Base-by-base conservation (phyloP, 2,113 vertebrate species). In the Eretmochelys imbricata region DNA sequence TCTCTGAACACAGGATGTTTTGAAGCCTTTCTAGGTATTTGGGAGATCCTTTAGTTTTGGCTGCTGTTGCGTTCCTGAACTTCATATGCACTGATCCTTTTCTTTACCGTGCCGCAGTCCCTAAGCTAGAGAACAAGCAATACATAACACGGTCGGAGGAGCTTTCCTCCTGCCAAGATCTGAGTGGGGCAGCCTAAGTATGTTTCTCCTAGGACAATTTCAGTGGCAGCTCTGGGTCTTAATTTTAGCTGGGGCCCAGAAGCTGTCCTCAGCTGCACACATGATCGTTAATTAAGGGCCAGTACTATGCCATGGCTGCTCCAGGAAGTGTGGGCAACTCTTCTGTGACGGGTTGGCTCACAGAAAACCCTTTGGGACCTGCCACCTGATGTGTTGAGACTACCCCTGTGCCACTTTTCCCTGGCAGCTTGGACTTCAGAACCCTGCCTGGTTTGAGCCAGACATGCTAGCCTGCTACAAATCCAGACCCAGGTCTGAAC, bases 81-180 rank as follows among this genome's bases (percentile, higher is more conserved):
- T 65, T 31, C 29, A 35, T 65, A 35, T 35, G 31, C 59, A 35
- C 31, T 31, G 29, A 65, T 16, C 13, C 29, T 65, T 35, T 31
- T 65, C 31, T 65, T 65, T 14, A 16, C 29, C 11, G 1, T 53
- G 75, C 25, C 2, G 0, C 59, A 46, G 42, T 80, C 72, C 49
- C 80, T 65, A 79, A 82, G 65, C 54, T 94, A 48, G 46, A 75
- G 69, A 75, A 42, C 50, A 75, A 76, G 53, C 0, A 4, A 3
- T 81, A 59, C 87, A 12, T 20, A 91, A 3, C 29, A 10, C 7
- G 10, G 46, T 27, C 0, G 0, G 10, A n/a, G 20, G 3, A 29
- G 31, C 2, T 19, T 48, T 92, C 85, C 72, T 20, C 10, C 69
- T 75, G 69, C 38, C 69, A 75, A 42, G 38, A 42, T 19, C 69